Conservation (phyloP, 2,797 vertebrate genomes). For the Gila robusta region DNA sequence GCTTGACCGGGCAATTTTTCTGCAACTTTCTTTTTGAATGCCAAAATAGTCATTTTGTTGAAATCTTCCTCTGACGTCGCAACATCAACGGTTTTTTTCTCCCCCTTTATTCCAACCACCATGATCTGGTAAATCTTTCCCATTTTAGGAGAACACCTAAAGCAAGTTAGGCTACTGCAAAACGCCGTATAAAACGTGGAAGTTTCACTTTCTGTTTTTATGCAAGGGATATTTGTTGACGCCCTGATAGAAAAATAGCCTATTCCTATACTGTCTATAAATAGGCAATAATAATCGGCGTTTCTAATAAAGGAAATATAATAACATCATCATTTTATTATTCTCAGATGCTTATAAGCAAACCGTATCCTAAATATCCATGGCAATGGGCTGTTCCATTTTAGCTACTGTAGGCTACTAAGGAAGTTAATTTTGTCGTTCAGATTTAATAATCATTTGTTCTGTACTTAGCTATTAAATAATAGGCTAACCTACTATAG, state of each 20-base stretch:
- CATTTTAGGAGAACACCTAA: slow-evolving; percentile 60
- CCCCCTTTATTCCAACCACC: slow-evolving; percentile 65
- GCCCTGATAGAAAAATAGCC: not conserved
- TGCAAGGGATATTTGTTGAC: not conserved
- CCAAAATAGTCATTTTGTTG: slow-evolving; percentile 62
- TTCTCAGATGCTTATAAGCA: not conserved
- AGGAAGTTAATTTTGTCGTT: too few relatives aligned
- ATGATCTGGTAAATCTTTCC: slow-evolving; percentile 72
- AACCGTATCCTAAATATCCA: not conserved
- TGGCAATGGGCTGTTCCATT: not conserved
- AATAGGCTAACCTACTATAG: too few relatives aligned
- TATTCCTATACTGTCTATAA: not conserved
- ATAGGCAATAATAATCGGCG: not conserved
- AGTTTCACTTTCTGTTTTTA: slow-evolving; percentile 52
- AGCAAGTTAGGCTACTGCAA: not conserved
- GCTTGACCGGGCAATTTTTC: slow-evolving; percentile 60
- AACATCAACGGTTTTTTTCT: slow-evolving; percentile 67
- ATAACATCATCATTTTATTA: not conserved
- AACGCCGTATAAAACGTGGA: not conserved
- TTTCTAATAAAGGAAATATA: not conserved
- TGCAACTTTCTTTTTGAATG: slow-evolving; percentile 69
- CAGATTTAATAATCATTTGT: too few relatives aligned
- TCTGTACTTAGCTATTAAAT: not conserved
- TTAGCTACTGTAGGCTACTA: too few relatives aligned
- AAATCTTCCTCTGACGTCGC: slow-evolving; percentile 71